A percentile compares a stretch with the other conserved stretches of the same genome.
Evolutionary conservation across 2,888 invertebrate genomes (phyloP).

Genomic region (Crocallis elinguaria): DNA sequence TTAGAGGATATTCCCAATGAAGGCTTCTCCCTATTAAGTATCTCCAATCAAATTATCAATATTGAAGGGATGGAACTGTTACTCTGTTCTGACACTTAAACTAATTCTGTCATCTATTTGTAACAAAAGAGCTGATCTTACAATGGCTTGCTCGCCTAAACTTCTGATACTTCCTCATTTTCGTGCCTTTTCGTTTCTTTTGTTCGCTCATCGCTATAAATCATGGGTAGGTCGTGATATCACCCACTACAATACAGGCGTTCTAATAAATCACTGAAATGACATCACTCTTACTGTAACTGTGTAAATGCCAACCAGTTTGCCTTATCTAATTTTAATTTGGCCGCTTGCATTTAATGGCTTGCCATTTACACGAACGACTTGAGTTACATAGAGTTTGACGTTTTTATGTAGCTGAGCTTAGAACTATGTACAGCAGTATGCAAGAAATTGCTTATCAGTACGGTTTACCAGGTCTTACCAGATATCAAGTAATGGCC

Average conservation of each 20-base stretch:
- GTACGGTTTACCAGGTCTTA: too few species aligned
- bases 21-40: too few species aligned
- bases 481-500: too few species aligned
- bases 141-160: background rate
- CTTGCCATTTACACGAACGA: background rate
- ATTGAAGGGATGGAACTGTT: too few species aligned
- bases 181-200: background rate
- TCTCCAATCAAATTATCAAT: too few species aligned
- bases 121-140: too few species aligned
- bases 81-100: too few species aligned
- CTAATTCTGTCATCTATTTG: too few species aligned
- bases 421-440: too few species aligned
- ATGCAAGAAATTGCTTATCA: too few species aligned
- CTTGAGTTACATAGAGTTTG: background rate
- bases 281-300: conserved; percentile 29
- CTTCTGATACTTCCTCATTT: background rate
- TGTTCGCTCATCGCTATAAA: background rate
- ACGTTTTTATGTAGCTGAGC: too few species aligned
- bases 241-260: conserved; percentile 11
- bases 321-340: conserved; percentile 22
- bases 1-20: too few species aligned
- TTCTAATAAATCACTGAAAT: conserved; percentile 19
- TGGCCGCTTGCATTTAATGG: conserved; percentile 15
- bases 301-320: conserved; percentile 36
- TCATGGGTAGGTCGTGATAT: conserved; percentile 31